phyloP scores from a whole-genome alignment of 1,140 invertebrate species.

The Drosophila subobscura region DNA sequence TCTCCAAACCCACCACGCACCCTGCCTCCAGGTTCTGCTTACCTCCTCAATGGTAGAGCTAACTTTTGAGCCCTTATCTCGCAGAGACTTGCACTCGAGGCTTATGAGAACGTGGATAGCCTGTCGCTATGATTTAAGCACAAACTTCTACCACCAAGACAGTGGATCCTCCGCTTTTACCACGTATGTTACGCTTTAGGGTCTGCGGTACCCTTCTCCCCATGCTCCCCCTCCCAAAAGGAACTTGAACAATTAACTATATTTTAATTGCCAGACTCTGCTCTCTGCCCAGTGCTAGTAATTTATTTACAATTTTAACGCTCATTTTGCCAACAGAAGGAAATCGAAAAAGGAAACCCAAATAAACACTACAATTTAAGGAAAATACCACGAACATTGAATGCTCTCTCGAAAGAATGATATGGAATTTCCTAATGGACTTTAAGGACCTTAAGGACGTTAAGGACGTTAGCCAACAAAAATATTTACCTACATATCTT shows the following conservation, averaged over 20 bases:
- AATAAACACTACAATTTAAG: background rate
- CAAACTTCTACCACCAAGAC: conserved; percentile 42
- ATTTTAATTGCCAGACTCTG: conserved; percentile 54
- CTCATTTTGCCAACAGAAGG: conserved; percentile 43
- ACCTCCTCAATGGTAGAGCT: conserved; percentile 26
- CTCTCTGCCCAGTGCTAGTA: conserved; percentile 21
- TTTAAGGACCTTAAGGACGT: no score
- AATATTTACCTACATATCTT: no score
- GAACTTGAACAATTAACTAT: conserved; percentile 62
- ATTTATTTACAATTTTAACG: conserved; percentile 63
- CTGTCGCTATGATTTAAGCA: conserved; percentile 49
- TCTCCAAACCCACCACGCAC: background rate
- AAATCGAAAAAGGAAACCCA: background rate
- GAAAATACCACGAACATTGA: background rate
- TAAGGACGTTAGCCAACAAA: no score
- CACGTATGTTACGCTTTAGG: no score
- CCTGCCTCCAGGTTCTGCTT: no score
- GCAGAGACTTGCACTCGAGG: conserved; percentile 52
- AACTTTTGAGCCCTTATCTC: conserved; percentile 59
- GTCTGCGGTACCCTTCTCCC: background rate
- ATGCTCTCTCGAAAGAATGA: background rate
- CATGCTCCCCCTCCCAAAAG: conserved; percentile 30
- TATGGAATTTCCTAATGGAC: no score
- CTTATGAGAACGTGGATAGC: conserved; percentile 14
- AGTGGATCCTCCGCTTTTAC: no score